Percentiles rank a stretch among this genome's conserved stretches.
phyloP scores from a whole-genome alignment of 2,797 vertebrate species.

The Phataginus tetradactyla region DNA sequence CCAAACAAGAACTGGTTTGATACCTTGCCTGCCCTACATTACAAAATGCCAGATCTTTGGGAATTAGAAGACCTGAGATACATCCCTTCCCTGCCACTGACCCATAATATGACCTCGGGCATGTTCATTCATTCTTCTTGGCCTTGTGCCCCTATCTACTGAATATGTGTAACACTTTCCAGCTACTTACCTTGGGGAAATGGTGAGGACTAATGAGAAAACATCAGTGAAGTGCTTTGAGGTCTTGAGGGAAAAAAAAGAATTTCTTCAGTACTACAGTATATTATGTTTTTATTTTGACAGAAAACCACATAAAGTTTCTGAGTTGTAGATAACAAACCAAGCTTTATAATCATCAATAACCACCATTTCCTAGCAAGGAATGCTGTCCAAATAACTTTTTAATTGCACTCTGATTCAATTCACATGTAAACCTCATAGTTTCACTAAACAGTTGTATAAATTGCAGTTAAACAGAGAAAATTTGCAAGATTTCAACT shows the following conservation, averaged over 20 bases:
- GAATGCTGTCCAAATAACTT: slow-evolving; percentile 64
- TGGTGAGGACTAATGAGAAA: slow-evolving; percentile 59
- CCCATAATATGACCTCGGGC: slow-evolving; percentile 59
- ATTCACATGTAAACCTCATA: slow-evolving; percentile 55
- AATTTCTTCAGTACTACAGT: slow-evolving; percentile 45
- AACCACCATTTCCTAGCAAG: slow-evolving; percentile 52
- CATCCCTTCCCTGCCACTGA: slow-evolving; percentile 50
- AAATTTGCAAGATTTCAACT: slow-evolving; percentile 52
- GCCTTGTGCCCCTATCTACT: slow-evolving; percentile 51
- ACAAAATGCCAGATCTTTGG: slow-evolving; percentile 65
- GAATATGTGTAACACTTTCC: slow-evolving; percentile 61
- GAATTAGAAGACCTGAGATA: slow-evolving; percentile 62
- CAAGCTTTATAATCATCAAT: slow-evolving; percentile 46
- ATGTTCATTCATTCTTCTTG: slow-evolving; percentile 72
- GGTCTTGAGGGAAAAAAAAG: slow-evolving; percentile 30
- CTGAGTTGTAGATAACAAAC: slow-evolving; percentile 47
- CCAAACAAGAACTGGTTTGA: slow-evolving; percentile 55
- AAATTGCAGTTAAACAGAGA: slow-evolving; percentile 55
- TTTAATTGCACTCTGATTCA: slow-evolving; percentile 68
- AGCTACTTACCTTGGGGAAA: slow-evolving; percentile 63
- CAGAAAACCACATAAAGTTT: slow-evolving; percentile 37
- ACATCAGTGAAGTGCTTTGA: slow-evolving; percentile 37
- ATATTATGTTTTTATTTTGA: slow-evolving; percentile 56
- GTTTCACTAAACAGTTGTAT: slow-evolving; percentile 29
- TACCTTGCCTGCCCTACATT: slow-evolving; percentile 55